A percentile compares a stretch with the other conserved stretches of the same genome.
These are phyloP conservation scores for Meganola albula DNA, from an alignment of 2,888 invertebrate genomes.

Conservation along the genomic window DNA sequence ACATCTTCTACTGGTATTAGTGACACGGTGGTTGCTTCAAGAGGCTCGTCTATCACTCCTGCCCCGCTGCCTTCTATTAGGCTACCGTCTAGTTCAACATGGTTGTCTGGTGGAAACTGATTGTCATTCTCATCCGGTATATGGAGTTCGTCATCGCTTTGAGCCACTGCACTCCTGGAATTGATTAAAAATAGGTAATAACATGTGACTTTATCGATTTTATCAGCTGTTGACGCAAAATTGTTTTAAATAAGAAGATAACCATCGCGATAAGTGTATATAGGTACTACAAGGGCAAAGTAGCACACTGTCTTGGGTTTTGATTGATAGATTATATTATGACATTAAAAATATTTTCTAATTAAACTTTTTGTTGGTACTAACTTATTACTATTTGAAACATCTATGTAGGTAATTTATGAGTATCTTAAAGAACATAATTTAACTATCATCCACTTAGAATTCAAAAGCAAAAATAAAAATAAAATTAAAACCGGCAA, in stretches of 20 bases:
- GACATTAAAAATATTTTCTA: no score
- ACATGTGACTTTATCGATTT: slow-evolving; percentile 55
- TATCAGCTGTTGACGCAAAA: slow-evolving; percentile 64
- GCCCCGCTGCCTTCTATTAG: slow-evolving; percentile 51
- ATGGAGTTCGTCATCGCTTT: slow-evolving; percentile 51
- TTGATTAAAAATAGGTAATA: slow-evolving; percentile 27
- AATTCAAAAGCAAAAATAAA: no score
- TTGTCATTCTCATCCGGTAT: slow-evolving; percentile 62
- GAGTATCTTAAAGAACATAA: no score
- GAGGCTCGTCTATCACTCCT: slow-evolving; percentile 41
- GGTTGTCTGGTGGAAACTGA: slow-evolving; percentile 58
- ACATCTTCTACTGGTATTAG: slow-evolving; percentile 41
- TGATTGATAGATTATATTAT: slow-evolving; percentile 28
- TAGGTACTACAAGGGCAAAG: slow-evolving; percentile 54
- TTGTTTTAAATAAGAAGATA: slow-evolving; percentile 57
- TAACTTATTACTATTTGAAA: no score
- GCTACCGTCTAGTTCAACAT: slow-evolving; percentile 37
- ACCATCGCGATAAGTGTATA: slow-evolving; percentile 54
- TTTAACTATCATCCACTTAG: no score
- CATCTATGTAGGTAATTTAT: no score
- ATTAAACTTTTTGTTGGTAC: no score
- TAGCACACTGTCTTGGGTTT: slow-evolving; percentile 28
- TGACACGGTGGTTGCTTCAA: slow-evolving; percentile 26
- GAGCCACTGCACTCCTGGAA: slow-evolving; percentile 39
- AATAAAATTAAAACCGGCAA: no score